Percentiles rank a stretch among this genome's conserved stretches.
Conservation (phyloP, 2,888 invertebrate species). For the Sussaba pulchella region DNA sequence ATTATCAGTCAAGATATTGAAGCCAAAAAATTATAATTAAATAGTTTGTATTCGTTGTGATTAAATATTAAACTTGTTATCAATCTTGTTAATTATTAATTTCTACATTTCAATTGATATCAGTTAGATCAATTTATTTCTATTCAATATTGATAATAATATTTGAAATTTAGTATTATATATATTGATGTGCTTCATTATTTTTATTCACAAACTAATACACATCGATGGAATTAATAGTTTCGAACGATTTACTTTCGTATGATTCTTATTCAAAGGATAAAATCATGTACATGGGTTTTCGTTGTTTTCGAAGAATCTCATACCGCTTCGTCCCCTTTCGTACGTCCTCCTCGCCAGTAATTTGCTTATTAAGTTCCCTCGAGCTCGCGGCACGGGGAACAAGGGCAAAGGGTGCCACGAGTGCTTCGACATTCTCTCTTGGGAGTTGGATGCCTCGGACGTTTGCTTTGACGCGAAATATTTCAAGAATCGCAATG, state of each 20-base stretch:
- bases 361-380: constrained; percentile 84
- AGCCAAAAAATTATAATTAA: no score
- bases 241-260: not conserved
- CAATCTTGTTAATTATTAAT: no score
- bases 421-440: constrained; percentile 77
- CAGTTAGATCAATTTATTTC: no score
- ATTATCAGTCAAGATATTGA: no score
- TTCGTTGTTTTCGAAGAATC: constrained; percentile 40
- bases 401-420: constrained; percentile 28
- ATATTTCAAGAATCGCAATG: constrained; percentile 81
- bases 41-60: no score
- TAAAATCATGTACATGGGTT: not conserved
- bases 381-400: constrained; percentile 29
- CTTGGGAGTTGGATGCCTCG: constrained; percentile 78
- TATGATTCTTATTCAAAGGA: not conserved
- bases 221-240: no score
- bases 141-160: no score
- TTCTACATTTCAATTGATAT: no score
- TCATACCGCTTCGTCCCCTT: constrained; percentile 37
- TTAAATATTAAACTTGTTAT: no score
- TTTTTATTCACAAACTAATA: no score
- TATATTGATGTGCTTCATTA: no score
- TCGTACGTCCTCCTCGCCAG: constrained; percentile 66
- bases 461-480: constrained; percentile 83
- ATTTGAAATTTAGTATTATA: no score